phyloP scores from a whole-genome alignment of 2,113 vertebrate genomes.

The Myanophis thanlyinensis region DNA sequence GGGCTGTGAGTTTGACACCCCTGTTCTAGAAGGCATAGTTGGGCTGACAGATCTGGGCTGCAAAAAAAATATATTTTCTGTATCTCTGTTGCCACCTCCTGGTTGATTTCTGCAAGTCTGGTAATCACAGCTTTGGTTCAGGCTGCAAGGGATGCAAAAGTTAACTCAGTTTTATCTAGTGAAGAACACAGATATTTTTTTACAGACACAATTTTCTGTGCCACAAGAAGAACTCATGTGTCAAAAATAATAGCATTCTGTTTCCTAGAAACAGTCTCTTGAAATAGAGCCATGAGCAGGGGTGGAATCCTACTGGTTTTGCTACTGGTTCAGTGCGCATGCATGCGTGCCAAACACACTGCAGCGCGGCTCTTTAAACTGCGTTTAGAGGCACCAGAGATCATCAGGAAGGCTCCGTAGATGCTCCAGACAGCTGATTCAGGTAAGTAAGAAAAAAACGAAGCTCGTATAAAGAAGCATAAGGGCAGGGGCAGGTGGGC shows the following conservation, averaged over 20 bases:
- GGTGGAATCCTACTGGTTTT: too few species aligned
- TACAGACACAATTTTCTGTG: background rate
- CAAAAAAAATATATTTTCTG: background rate
- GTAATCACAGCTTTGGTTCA: background rate
- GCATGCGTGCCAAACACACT: too few species aligned
- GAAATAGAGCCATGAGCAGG: background rate
- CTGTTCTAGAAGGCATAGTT: background rate
- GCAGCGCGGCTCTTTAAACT: too few species aligned
- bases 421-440: too few species aligned
- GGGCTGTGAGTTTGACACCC: too few species aligned
- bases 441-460: too few species aligned
- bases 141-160: background rate
- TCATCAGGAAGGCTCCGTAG: too few species aligned
- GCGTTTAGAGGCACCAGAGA: too few species aligned
- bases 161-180: background rate
- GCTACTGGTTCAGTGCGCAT: too few species aligned
- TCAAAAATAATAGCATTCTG: background rate
- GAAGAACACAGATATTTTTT: background rate
- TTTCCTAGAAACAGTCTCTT: background rate
- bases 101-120: background rate
- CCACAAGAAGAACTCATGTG: background rate
- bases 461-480: too few species aligned
- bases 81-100: background rate
- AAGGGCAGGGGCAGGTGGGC: too few species aligned
- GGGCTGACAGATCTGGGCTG: background rate